Evolutionary conservation across 35 echinoderm and acorn worm species (phyloP).

Genomic region (Eucidaris tribuloides): DNA sequence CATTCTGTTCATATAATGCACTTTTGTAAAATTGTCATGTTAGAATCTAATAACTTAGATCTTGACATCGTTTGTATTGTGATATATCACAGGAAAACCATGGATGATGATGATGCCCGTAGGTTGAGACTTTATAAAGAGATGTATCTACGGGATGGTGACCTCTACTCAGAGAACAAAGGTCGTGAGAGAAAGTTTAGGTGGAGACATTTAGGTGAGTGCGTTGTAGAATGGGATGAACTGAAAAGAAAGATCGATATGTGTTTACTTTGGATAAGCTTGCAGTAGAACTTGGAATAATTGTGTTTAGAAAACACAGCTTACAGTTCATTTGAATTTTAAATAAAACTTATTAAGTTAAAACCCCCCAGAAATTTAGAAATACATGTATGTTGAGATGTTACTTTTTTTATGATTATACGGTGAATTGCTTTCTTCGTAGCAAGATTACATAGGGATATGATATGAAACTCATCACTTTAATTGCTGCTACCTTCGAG

Average conservation of each 20-base stretch:
- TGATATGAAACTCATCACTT: no score
- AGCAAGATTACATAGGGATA: no score
- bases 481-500: no score
- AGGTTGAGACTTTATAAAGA: constrained; percentile 83
- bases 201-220: constrained; percentile 78
- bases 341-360: no score
- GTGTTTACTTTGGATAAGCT: neutral
- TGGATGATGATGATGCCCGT: constrained; percentile 90
- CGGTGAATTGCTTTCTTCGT: no score
- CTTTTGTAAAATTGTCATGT: no score
- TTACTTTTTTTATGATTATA: no score
- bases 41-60: no score
- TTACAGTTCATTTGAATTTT: neutral
- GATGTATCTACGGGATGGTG: constrained; percentile 83
- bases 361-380: no score
- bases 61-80: no score
- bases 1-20: no score
- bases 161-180: constrained; percentile 77
- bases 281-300: neutral
- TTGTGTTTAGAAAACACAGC: neutral
- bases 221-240: neutral
- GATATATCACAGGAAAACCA: constrained; percentile 63
- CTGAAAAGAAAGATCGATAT: neutral
- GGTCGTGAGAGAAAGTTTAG: constrained; percentile 71
- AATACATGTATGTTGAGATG: no score